phyloP scores from a whole-genome alignment of 2,797 vertebrate genomes.

The Chiroxiphia lanceolata region DNA sequence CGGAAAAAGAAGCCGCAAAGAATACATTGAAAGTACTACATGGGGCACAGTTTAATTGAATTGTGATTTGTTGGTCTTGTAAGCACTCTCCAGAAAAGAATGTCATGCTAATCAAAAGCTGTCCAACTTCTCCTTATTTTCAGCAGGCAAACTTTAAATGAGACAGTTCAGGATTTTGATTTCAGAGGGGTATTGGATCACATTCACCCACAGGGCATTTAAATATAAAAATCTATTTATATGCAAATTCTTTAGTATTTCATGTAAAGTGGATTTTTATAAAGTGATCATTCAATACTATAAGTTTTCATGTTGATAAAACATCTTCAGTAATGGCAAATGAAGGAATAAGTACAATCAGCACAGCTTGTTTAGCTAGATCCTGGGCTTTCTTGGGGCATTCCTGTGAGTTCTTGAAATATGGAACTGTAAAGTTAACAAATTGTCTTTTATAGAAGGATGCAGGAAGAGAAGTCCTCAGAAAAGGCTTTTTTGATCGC shows the following conservation, averaged over 20 bases:
- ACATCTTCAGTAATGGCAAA: slow-evolving; percentile 20
- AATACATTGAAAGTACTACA: neutral
- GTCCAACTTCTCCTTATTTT: slow-evolving; percentile 2
- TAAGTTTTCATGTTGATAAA: slow-evolving; percentile 47
- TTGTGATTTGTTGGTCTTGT: slow-evolving; percentile 47
- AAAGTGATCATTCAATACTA: slow-evolving; percentile 31
- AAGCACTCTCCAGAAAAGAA: slow-evolving; percentile 31
- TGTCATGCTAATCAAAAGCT: slow-evolving; percentile 34
- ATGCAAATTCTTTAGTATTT: slow-evolving; percentile 64
- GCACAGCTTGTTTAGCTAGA: neutral
- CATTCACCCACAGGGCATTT: slow-evolving; percentile 20
- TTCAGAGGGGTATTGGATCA: slow-evolving; percentile 23
- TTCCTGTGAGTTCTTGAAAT: neutral
- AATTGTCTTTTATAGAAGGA: neutral
- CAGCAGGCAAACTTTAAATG: slow-evolving; percentile 45
- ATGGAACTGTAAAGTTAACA: neutral
- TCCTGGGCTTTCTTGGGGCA: neutral
- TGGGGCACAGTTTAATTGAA: neutral
- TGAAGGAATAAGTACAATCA: slow-evolving; percentile 1
- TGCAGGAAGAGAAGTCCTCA: neutral
- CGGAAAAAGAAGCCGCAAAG: neutral
- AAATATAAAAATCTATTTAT: slow-evolving; percentile 65
- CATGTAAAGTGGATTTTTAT: slow-evolving; percentile 39
- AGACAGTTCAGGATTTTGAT: slow-evolving; percentile 31
- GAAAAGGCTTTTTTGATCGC: neutral